Evolutionary conservation across 1,140 invertebrate species (phyloP), one percentile per base, ranked within the genome.

Genomic region (Muscidifurax raptorellus): DNA sequence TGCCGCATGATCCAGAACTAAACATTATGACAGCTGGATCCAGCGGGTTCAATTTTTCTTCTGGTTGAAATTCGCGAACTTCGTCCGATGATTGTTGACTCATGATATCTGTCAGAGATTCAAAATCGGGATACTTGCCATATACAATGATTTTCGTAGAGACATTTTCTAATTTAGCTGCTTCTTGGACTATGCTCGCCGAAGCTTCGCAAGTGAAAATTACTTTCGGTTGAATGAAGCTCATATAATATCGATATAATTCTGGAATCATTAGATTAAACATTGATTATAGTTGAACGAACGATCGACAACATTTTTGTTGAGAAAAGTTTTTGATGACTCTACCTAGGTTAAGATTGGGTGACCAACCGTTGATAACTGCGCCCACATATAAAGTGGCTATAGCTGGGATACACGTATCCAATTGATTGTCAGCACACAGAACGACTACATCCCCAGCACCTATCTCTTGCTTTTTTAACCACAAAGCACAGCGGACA

Each of bases 381-480:
- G 87, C 90, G 10, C 94, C 94, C 15, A 93, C 90, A 32, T 92
- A 90, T 4, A 94, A 86, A 6, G 91, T 89, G 5, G 93, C 92
- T 25, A 93, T 89, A 27, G 91, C 90, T 0, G 94, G 93, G 75
- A 94, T 90, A 28, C 89, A 87, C 18, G 90, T 85, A 72, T 94
- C 91, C 12, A 93, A 72, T 64, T 93, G 92, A 82, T 94, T 94
- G 27, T 87, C 87, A 0, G 92, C 91, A 9, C 92, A 92, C 10
- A 93, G 44, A 0, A 91, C 88, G 0, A 94, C 82, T 0, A 94
- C 89, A 74, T 94, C 94, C 0, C 90, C 91, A 1, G 90, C 89
- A 32, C 88, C 85, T 10, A 94, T 84, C 0, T 92, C 92, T 15
- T 91, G 84, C 18, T 88, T 87, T 47, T 90, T 86, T 47, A 94